Percentiles rank a stretch among this genome's conserved stretches.
phyloP scores from a whole-genome alignment of 2,113 vertebrate genomes.

The Saccopteryx bilineata region DNA sequence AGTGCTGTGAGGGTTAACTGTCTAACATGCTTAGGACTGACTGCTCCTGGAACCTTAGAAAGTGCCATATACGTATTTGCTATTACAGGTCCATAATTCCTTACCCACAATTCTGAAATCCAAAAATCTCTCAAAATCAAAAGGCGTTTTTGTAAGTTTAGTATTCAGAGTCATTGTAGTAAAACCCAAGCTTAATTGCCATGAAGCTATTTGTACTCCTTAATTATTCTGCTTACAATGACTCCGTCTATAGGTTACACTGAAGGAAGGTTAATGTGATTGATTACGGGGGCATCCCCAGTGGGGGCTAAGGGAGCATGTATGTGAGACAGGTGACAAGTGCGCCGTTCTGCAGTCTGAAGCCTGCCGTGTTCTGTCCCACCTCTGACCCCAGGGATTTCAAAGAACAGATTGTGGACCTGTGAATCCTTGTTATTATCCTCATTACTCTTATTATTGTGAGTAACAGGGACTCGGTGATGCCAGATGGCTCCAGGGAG shows the following conservation, averaged over 20 bases:
- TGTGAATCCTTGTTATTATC: neutral
- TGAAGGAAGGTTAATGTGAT: neutral
- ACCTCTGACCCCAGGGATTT: neutral
- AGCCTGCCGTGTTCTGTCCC: neutral
- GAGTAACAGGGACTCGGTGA: neutral
- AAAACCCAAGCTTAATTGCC: neutral
- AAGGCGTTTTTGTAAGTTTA: neutral
- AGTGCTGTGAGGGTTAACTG: neutral
- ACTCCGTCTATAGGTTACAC: neutral
- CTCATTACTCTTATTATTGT: neutral
- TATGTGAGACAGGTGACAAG: neutral
- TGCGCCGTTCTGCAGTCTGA: neutral
- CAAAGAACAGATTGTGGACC: neutral
- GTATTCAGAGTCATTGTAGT: neutral
- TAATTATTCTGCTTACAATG: neutral
- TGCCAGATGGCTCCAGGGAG: neutral
- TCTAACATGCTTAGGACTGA: neutral
- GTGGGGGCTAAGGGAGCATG: neutral
- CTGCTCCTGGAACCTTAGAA: neutral
- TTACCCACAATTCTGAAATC: neutral
- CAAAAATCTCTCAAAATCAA: neutral
- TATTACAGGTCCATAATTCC: neutral
- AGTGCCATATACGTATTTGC: neutral
- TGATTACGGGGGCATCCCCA: neutral
- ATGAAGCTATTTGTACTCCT: neutral